phyloP scores from a whole-genome alignment of 2,113 vertebrate species.

The Crotalus helleri region DNA sequence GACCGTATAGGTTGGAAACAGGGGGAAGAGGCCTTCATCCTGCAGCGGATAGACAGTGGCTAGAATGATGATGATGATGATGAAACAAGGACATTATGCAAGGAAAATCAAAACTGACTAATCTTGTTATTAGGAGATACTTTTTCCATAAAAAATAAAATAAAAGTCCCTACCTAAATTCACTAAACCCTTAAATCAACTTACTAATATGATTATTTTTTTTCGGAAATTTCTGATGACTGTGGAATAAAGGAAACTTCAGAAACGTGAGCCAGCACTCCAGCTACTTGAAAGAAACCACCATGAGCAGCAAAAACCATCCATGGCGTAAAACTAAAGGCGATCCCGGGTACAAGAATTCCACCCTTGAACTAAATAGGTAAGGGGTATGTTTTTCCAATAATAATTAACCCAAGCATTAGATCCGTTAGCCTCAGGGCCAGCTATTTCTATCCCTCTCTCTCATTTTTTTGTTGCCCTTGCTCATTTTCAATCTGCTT shows the following conservation, averaged over 20 bases:
- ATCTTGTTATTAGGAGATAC: background rate
- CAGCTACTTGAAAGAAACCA: rapidly evolving
- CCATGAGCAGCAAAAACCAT: background rate
- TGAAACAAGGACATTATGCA: background rate
- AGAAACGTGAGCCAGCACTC: rapidly evolving
- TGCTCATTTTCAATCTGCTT: background rate
- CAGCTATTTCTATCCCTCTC: background rate
- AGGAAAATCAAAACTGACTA: background rate
- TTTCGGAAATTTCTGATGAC: background rate
- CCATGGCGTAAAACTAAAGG: rapidly evolving
- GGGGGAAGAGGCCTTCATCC: too few species aligned
- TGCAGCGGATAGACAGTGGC: too few species aligned
- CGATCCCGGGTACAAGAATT: background rate
- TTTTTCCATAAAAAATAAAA: background rate
- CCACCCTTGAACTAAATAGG: rapidly evolving
- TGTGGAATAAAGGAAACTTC: background rate
- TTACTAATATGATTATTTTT: background rate
- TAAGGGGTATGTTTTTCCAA: background rate
- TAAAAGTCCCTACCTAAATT: background rate
- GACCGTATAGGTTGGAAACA: too few species aligned
- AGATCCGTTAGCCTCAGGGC: rapidly evolving
- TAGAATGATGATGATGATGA: too few species aligned
- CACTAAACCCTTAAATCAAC: background rate
- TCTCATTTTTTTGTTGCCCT: rapidly evolving
- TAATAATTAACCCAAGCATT: rapidly evolving